Evolutionary conservation across 2,113 vertebrate genomes (phyloP).

Genomic region (Vombatus ursinus): DNA sequence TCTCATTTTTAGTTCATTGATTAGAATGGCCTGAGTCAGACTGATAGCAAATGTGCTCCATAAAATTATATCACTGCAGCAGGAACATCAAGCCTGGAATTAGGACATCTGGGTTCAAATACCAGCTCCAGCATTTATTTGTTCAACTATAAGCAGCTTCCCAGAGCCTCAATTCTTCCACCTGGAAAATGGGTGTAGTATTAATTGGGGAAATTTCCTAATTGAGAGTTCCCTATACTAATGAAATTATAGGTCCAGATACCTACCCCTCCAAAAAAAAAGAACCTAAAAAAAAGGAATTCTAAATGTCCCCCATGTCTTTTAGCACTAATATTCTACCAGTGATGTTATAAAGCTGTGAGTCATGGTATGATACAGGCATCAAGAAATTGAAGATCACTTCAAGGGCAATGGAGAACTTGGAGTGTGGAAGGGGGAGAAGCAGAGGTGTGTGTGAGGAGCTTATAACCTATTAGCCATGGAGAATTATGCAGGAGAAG

Average conservation of each 20-base stretch:
- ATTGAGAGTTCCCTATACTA: not conserved
- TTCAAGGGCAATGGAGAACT: not conserved
- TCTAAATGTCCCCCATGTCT: not conserved
- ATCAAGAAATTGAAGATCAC: not conserved
- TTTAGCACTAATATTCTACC: no score
- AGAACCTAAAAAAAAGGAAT: not conserved
- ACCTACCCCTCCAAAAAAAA: not conserved
- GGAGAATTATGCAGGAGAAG: not conserved
- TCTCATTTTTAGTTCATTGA: not conserved
- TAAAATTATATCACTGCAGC: not conserved
- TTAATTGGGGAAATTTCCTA: not conserved
- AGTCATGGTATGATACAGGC: not conserved
- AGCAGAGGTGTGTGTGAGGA: not conserved
- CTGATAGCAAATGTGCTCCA: not conserved
- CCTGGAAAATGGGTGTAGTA: not conserved
- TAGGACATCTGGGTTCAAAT: not conserved
- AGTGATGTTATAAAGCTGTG: no score
- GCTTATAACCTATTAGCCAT: not conserved
- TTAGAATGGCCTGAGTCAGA: not conserved
- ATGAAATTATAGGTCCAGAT: not conserved
- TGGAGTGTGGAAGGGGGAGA: not conserved
- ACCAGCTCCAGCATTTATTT: not conserved
- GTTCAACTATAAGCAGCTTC: not conserved
- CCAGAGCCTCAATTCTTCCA: not conserved
- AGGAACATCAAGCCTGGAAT: not conserved